Conservation (phyloP, 2,797 vertebrate genomes). For the Cryptoblepharus egeriae region DNA sequence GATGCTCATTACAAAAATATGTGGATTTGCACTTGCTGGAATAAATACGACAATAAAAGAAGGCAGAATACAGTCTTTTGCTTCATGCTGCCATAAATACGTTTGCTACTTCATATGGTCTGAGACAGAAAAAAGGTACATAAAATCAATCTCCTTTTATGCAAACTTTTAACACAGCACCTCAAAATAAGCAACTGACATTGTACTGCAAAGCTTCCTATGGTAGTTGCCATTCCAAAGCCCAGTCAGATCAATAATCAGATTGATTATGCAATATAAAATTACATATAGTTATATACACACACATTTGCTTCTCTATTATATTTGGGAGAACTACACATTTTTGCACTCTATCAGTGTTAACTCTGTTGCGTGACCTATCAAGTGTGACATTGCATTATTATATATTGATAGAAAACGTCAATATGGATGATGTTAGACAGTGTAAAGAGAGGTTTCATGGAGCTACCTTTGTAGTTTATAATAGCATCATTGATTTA, state of each 20-base stretch:
- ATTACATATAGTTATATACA: conserved; percentile 17
- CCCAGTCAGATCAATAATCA: conserved; percentile 44
- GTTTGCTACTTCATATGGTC: not conserved
- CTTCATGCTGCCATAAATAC: not conserved
- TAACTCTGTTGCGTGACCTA: conserved; percentile 60
- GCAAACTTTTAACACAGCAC: conserved; percentile 45
- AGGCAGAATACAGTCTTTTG: not conserved
- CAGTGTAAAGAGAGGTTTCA: conserved; percentile 62
- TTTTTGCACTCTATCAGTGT: conserved; percentile 57
- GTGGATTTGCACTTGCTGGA: not conserved
- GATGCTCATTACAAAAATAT: not conserved
- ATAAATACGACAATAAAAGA: not conserved
- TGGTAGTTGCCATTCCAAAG: conserved; percentile 50
- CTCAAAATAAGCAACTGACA: conserved; percentile 30
- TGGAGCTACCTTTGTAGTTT: conserved; percentile 62
- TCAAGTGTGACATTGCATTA: conserved; percentile 70
- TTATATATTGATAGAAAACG: conserved; percentile 71
- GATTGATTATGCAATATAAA: conserved; percentile 61
- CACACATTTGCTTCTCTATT: not conserved
- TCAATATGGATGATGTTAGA: conserved; percentile 69
- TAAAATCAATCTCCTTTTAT: conserved; percentile 33
- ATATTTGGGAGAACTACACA: conserved; percentile 52
- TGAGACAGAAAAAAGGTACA: not conserved
- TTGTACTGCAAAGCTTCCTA: conserved; percentile 32
- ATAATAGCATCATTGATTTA: conserved; percentile 69